These are phyloP conservation scores for Drosophila mettleri DNA, from an alignment of 2,888 invertebrate genomes.

Conservation along the genomic window DNA sequence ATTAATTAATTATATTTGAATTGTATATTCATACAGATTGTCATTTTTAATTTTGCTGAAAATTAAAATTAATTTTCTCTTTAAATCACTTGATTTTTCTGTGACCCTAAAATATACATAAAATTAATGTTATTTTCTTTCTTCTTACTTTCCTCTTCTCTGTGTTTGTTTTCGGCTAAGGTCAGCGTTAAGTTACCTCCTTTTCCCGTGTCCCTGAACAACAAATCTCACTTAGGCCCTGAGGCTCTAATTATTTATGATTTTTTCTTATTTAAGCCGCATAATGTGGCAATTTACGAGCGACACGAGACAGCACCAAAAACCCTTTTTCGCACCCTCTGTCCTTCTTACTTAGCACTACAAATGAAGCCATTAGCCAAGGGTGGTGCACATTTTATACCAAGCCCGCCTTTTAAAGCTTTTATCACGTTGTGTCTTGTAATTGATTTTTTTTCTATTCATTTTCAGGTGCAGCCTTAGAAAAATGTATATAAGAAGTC, in stretches of 20 bases:
- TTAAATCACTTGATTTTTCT: not conserved
- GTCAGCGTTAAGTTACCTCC: conserved; percentile 15
- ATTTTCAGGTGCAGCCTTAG: conserved; percentile 37
- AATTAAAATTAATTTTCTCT: not conserved
- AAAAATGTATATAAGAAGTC: conserved; percentile 16
- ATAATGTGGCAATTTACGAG: conserved; percentile 59
- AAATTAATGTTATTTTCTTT: conserved; percentile 1
- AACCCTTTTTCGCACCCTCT: conserved; percentile 27
- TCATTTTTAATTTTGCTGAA: not conserved
- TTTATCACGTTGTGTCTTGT: conserved; percentile 43
- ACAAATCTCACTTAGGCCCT: conserved; percentile 53
- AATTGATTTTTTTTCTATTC: conserved; percentile 61
- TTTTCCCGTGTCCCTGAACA: conserved; percentile 30
- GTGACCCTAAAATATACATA: not conserved
- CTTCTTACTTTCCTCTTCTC: not conserved
- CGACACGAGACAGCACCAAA: conserved; percentile 13
- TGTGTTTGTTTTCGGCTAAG: not conserved
- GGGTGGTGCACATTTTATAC: conserved; percentile 14
- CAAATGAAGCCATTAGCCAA: conserved; percentile 69
- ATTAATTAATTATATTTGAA: too few relatives aligned
- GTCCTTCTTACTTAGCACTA: conserved; percentile 19
- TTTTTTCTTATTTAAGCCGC: conserved; percentile 52
- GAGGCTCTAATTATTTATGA: conserved; percentile 58
- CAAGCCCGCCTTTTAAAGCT: conserved; percentile 35
- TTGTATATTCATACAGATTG: too few relatives aligned